Evolutionary conservation across 2,888 invertebrate species (phyloP).

Genomic region (Drosophila borborema): DNA sequence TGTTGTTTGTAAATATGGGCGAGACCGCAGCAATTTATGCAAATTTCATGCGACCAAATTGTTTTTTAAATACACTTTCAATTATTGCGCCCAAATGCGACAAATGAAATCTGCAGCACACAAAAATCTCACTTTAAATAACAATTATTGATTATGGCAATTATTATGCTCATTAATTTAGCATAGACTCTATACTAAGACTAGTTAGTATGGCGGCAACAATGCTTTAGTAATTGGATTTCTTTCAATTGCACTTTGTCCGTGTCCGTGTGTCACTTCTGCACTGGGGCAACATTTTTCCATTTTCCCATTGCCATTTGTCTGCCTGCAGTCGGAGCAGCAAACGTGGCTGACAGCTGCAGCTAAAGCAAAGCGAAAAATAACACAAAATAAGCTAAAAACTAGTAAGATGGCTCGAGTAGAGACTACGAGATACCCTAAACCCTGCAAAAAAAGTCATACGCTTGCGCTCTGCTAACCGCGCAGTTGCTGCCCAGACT

Average conservation of each 20-base stretch:
- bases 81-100: slow-evolving; percentile 54
- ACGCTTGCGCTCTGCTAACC: no score
- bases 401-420: no score
- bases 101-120: slow-evolving; percentile 31
- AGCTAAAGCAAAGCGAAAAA: slow-evolving; percentile 7
- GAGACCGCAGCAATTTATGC: slow-evolving; percentile 69
- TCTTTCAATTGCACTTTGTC: slow-evolving; percentile 27
- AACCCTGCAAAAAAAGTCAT: no score
- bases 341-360: slow-evolving; percentile 46
- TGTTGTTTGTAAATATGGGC: slow-evolving; percentile 36
- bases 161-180: not conserved
- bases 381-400: slow-evolving; percentile 1
- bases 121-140: slow-evolving; percentile 39
- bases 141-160: slow-evolving; percentile 38
- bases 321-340: not conserved
- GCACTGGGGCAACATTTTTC: slow-evolving; percentile 36
- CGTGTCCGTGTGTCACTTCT: not conserved
- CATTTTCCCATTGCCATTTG: slow-evolving; percentile 35
- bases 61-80: slow-evolving; percentile 79
- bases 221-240: slow-evolving; percentile 42
- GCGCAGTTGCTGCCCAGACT: no score
- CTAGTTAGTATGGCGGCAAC: not conserved
- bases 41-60: slow-evolving; percentile 71
- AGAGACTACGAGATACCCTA: no score
- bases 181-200: not conserved